Conservation (phyloP, 2,113 vertebrate genomes). For the Brienomyrus brachyistius region DNA sequence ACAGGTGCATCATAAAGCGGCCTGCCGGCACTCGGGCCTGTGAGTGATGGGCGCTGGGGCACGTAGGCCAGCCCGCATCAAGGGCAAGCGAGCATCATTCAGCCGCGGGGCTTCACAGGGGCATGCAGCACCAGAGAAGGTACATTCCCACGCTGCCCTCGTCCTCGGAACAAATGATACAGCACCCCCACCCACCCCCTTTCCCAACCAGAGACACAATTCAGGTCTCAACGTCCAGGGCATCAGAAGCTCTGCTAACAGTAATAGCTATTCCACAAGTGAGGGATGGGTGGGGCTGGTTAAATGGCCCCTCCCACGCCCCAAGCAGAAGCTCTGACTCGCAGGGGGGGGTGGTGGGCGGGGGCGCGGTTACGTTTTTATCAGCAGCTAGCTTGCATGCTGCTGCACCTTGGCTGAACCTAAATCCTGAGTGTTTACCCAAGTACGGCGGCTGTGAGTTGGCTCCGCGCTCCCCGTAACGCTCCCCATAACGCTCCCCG, state of each 20-base stretch:
- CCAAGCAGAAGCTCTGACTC: not conserved
- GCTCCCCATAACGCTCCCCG: not conserved
- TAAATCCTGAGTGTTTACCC: not conserved
- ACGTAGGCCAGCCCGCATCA: not conserved
- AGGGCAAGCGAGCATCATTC: not conserved
- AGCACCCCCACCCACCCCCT: too few species aligned
- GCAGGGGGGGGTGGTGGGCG: not conserved
- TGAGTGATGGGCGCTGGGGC: conserved; percentile 24
- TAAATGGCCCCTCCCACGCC: not conserved
- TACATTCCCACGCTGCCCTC: not conserved
- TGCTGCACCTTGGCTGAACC: conserved; percentile 18
- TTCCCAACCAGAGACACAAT: not conserved
- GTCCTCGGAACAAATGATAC: not conserved
- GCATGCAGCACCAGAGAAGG: not conserved
- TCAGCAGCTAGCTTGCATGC: not conserved
- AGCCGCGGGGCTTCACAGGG: not conserved
- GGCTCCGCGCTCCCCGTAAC: not conserved
- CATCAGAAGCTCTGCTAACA: not conserved
- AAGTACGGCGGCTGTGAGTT: not conserved
- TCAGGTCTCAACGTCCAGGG: not conserved
- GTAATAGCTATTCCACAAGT: not conserved
- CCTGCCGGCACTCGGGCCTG: conserved; percentile 5
- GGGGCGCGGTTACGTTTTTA: not conserved
- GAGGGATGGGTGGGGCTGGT: not conserved
- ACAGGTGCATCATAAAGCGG: conserved; percentile 34